A percentile compares a stretch with the other conserved stretches of the same genome.
Conservation (phyloP, 2,113 vertebrate species). For the Eurystomus gularis region DNA sequence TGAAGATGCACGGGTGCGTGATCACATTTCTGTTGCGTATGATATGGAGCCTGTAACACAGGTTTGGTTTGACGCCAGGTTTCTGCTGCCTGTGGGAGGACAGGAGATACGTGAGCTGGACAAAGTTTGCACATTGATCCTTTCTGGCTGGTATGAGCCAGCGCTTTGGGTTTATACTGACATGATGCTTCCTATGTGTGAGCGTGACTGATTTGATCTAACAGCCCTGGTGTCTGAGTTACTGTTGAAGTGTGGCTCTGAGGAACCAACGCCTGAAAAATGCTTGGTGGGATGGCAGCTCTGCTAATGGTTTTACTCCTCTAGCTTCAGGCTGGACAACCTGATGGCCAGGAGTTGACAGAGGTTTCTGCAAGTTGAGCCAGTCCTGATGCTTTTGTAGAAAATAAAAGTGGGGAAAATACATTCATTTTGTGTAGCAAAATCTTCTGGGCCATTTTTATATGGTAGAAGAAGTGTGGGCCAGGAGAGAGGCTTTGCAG, state of each 20-base stretch:
- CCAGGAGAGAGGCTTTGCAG: not conserved
- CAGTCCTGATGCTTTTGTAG: not conserved
- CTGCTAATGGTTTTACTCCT: not conserved
- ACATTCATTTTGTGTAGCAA: not conserved
- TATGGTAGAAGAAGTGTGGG: not conserved
- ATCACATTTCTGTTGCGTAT: not conserved
- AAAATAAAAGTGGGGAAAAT: not conserved
- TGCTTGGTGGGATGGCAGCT: not conserved
- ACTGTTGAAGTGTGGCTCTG: not conserved
- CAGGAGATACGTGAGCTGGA: not conserved
- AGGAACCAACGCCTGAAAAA: not conserved
- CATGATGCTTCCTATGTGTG: not conserved
- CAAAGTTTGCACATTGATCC: not conserved
- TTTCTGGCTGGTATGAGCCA: not conserved
- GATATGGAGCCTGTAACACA: not conserved
- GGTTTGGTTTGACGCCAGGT: not conserved
- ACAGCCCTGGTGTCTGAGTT: fast-evolving
- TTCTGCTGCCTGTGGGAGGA: not conserved
- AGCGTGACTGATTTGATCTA: not conserved
- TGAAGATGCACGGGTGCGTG: fast-evolving
- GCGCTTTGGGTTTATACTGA: not conserved
- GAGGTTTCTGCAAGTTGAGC: not conserved
- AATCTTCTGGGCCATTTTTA: not conserved
- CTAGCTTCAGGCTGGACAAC: not conserved
- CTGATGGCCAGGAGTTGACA: not conserved